A percentile compares a stretch with the other conserved stretches of the same genome.
These are phyloP conservation scores for Mongoloraphidia duomilia DNA, from an alignment of 2,888 invertebrate species.

Conservation along the genomic window DNA sequence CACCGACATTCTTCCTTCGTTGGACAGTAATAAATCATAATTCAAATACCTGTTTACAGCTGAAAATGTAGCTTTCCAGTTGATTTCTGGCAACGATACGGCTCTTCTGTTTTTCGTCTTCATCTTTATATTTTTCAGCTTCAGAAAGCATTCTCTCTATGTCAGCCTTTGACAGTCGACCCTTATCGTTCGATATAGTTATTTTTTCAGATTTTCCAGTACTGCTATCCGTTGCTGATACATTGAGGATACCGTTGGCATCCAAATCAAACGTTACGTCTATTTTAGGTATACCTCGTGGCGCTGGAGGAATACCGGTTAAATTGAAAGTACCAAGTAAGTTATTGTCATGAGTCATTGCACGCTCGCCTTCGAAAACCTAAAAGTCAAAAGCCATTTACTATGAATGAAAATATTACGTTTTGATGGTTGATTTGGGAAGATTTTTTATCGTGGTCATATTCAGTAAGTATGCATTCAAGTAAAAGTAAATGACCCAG, in stretches of 20 bases:
- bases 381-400: slow-evolving; percentile 15
- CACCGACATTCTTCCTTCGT: too few relatives aligned
- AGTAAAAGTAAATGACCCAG: too few relatives aligned
- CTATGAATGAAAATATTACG: too few relatives aligned
- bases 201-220: slow-evolving; percentile 63
- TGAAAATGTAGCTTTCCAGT: slow-evolving; percentile 62
- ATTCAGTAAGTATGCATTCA: too few relatives aligned
- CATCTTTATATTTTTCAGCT: slow-evolving; percentile 62
- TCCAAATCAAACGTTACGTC: slow-evolving; percentile 76
- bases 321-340: slow-evolving; percentile 67
- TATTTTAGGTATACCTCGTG: slow-evolving; percentile 64
- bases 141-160: slow-evolving; percentile 75
- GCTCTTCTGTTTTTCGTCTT: slow-evolving; percentile 57
- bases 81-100: slow-evolving; percentile 58
- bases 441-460: too few relatives aligned
- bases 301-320: slow-evolving; percentile 72
- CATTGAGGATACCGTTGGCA: slow-evolving; percentile 78
- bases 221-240: slow-evolving; percentile 61
- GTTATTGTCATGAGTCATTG: slow-evolving; percentile 86
- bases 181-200: slow-evolving; percentile 78
- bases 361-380: slow-evolving; percentile 76
- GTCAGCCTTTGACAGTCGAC: slow-evolving; percentile 69
- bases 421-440: too few relatives aligned
- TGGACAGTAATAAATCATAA: too few relatives aligned
- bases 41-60: slow-evolving; percentile 40